Base-by-base conservation (phyloP, 2,888 invertebrate species). In the Ophion ellenae region DNA sequence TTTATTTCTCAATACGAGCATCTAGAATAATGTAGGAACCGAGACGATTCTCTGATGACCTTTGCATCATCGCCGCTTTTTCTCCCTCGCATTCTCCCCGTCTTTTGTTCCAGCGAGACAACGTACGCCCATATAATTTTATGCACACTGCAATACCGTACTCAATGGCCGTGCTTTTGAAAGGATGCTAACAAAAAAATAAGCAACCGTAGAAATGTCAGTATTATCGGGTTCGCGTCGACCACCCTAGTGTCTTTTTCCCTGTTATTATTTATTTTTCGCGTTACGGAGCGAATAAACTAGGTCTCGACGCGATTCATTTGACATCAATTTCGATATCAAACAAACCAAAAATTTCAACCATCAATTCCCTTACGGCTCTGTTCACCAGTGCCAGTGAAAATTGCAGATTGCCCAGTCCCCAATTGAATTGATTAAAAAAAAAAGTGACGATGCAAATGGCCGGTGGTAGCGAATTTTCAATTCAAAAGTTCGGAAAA, bases 1-100 rank as follows among this genome's bases (percentile, higher is more conserved):
- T 70, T 70, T 40, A 70, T 28, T 53, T 24, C 28, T 28, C 64
- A 17, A 47, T 7, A n/a, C 3, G 53, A 24, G 47, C 28, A 53
- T 28, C 53, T 53, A 47, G 53, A 9, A 53, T 53, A 70, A 70
- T 53, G 70, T 7, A 70, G 17, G 24, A 20, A 70, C 17, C 28
- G n/a, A 28, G 53, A 70, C 70, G 53, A 70, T 28, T 17, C 53
- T 53, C 70, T 9, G 70, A 70, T 70, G 70, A 70, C 70, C 70
- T 70, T 70, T 70, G 32, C 70, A 70, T 32, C 70, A 28, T 17
- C 17, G 32, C 47, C 28, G 17, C 28, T 10, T 28, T 24, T 45
- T 53, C 53, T 53, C 47, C 53, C 70, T 70, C 45, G 53, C 70
- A 28, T 70, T 53, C 53, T 7, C 70, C 2, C 70, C 28, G 28